These are phyloP conservation scores for Bubo scandiacus DNA, from an alignment of 2,113 vertebrate species.

Conservation along the genomic window DNA sequence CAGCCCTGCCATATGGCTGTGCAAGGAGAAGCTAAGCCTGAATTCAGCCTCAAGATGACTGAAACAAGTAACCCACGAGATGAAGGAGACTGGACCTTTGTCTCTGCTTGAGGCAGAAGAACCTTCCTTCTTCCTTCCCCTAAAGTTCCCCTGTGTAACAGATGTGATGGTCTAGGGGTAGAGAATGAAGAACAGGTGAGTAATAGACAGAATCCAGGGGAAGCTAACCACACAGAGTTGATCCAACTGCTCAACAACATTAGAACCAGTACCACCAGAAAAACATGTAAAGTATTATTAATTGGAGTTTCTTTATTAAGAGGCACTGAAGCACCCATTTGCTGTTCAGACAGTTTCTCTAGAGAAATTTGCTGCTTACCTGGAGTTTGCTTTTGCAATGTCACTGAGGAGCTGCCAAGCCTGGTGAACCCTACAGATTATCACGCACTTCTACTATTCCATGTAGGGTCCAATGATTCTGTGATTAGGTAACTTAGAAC, in stretches of 20 bases:
- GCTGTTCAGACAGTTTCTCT: background rate
- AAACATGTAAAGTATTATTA: background rate
- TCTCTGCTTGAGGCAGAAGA: background rate
- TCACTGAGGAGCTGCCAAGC: background rate
- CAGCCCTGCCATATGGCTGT: background rate
- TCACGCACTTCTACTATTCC: too few relatives aligned
- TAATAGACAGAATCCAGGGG: background rate
- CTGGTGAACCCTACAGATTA: background rate
- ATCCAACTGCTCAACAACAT: background rate
- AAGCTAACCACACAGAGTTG: background rate
- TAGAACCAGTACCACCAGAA: background rate
- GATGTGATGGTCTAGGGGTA: too few relatives aligned
- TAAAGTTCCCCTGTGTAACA: background rate
- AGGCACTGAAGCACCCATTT: background rate
- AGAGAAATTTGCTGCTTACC: background rate
- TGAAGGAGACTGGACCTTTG: background rate
- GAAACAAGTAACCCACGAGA: background rate
- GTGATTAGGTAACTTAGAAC: background rate
- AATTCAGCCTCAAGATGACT: background rate
- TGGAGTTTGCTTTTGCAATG: background rate
- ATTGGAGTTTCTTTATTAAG: background rate
- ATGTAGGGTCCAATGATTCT: rapidly evolving
- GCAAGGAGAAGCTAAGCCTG: background rate
- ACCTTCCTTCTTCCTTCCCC: background rate
- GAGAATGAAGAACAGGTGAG: background rate